Base-by-base conservation (phyloP, 2,888 invertebrate genomes). In the Flexamia atlantica region DNA sequence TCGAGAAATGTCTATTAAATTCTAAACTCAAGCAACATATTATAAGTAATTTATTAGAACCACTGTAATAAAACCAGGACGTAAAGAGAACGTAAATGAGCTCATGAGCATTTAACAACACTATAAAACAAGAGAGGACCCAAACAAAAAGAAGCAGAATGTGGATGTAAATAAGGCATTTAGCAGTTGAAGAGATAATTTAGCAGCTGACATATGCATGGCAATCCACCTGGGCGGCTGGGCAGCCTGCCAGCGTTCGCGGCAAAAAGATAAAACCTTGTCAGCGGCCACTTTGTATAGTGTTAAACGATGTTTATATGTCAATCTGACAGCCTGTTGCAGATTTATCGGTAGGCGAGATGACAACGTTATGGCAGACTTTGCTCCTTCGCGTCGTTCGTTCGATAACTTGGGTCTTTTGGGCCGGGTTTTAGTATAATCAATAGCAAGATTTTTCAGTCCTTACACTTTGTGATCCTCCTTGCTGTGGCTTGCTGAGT, bases 161-260 rank as follows among this genome's bases (percentile, higher is more conserved):
- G 64, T 64, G 64, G 17, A 64, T 64, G 64, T 64, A 64, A 64
- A 64, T 64, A 20, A 64, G 64, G 28, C 64, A 17, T 64, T 64
- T 64, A 64, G 64, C 30, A 30, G 64, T 64, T 64, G 64, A 64
- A 30, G 42, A 40, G 72, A 40, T 72, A 36, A 72, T 72, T 72
- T 72, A 42, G 72, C 40, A 40, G 40, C 40, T 72, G 72, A 36
- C 72, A 72, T 36, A 42, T 40, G 72, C 72, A 42, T 40, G 32
- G 23, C 40, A 20, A 42, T 30, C 28, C 28, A 28, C 28, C 64
- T 64, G 64, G 64, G 17, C 64, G 30, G 40, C 20, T 20, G 72
- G 72, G 72, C 72, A 30, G 32, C 14, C 5, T 72, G 72, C 72
- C 72, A 72, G 40, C 72, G 23, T 72, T 14, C 28, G 72, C 72